Conservation (phyloP, 2,113 vertebrate genomes). For the Ramphastos sulfuratus region DNA sequence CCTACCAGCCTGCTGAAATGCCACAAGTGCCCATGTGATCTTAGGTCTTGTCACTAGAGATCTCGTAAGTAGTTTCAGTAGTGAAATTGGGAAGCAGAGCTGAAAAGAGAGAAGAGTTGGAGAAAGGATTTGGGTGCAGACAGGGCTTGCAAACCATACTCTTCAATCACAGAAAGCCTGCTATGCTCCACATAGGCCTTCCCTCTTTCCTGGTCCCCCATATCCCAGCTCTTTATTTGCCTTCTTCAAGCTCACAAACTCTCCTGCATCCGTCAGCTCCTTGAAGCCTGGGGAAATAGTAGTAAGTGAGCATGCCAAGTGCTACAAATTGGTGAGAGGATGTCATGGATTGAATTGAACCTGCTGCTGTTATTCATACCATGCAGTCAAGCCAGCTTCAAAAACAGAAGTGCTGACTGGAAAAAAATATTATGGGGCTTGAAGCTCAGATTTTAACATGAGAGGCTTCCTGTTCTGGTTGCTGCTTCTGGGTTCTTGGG, state of each 20-base stretch:
- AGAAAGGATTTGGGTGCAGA: not conserved
- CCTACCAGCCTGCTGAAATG: not conserved
- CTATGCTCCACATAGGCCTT: not conserved
- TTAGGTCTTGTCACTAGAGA: not conserved
- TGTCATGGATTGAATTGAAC: no score
- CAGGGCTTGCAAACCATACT: not conserved
- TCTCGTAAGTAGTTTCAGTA: accelerated
- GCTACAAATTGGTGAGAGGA: not conserved
- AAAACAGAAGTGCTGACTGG: no score
- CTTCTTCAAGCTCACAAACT: not conserved
- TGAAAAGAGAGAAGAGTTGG: not conserved
- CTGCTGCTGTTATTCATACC: no score
- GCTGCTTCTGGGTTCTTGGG: no score
- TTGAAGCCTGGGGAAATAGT: not conserved
- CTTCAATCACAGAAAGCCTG: not conserved
- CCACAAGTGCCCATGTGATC: not conserved
- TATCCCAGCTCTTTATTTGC: not conserved
- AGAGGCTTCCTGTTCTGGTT: no score
- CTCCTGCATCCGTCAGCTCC: not conserved
- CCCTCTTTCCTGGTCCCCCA: not conserved
- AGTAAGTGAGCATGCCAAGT: no score
- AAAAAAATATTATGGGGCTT: no score
- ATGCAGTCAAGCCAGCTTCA: no score
- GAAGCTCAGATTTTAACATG: no score
- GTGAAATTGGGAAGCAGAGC: not conserved